These are phyloP conservation scores for Oligia fasciuncula DNA, from an alignment of 2,888 invertebrate species.

Conservation along the genomic window DNA sequence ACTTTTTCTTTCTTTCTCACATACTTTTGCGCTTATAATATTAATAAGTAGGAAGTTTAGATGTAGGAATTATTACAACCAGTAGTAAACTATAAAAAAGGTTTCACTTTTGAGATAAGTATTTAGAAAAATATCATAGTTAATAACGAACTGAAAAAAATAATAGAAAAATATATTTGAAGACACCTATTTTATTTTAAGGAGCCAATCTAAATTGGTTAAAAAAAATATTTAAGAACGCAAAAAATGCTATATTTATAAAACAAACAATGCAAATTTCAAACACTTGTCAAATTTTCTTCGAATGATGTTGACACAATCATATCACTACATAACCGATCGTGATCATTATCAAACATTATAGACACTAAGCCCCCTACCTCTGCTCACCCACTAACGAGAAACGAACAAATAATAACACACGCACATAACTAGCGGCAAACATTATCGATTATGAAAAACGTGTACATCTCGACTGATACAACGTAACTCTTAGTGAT, in stretches of 20 bases:
- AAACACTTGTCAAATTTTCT: not conserved
- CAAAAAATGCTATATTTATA: not conserved
- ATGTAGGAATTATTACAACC: not conserved
- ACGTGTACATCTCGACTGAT: conserved; percentile 70
- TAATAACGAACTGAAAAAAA: not conserved
- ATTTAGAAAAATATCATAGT: not conserved
- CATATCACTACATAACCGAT: not conserved
- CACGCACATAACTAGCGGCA: conserved; percentile 60
- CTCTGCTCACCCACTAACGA: conserved; percentile 39
- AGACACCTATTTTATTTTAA: not conserved
- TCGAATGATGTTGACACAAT: not conserved
- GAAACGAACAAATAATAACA: conserved; percentile 50
- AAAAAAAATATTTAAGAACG: not conserved
- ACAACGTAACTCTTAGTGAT: conserved; percentile 69
- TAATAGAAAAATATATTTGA: not conserved
- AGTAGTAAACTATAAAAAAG: not conserved
- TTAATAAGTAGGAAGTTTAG: too few species aligned
- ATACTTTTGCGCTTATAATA: too few species aligned
- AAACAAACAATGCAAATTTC: not conserved
- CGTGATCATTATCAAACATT: conserved; percentile 3
- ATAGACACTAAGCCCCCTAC: conserved; percentile 1
- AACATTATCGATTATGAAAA: conserved; percentile 70
- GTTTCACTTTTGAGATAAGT: not conserved
- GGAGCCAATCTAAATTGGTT: not conserved
- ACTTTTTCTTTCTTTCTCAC: too few species aligned